A percentile compares a stretch with the other conserved stretches of the same genome.
Conservation (phyloP, 2,113 vertebrate species). For the Scomber scombrus region DNA sequence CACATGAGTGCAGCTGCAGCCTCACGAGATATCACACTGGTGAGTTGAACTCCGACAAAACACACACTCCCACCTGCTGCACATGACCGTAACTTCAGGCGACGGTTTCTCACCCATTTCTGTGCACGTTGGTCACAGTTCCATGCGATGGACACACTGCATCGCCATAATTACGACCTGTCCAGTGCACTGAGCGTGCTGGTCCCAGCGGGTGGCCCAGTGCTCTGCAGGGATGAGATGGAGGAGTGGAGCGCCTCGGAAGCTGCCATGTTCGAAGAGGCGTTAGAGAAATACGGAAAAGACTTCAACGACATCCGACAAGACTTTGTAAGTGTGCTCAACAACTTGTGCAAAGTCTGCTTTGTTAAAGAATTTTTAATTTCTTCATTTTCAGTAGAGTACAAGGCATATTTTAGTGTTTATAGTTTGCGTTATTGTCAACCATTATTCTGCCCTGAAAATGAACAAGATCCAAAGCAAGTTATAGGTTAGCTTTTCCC, state of each 20-base stretch:
- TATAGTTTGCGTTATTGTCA: neutral
- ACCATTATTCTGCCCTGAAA: neutral
- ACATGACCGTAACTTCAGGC: neutral
- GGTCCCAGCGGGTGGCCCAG: conserved; percentile 95
- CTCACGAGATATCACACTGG: conserved; percentile 97
- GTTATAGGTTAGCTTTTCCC: neutral
- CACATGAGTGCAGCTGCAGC: conserved; percentile 98
- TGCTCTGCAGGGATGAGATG: conserved; percentile 98
- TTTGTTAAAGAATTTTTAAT: neutral
- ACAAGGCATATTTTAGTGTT: neutral
- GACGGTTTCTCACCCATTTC: neutral
- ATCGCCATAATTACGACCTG: conserved; percentile 93
- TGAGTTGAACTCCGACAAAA: conserved; percentile 72
- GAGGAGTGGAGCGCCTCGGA: conserved; percentile 99
- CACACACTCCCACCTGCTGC: neutral
- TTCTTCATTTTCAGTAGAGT: neutral
- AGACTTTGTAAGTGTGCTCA: conserved; percentile 94
- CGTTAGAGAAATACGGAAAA: conserved; percentile 97
- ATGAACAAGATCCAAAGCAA: no score
- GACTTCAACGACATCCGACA: conserved; percentile 99
- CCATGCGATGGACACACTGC: conserved; percentile 97
- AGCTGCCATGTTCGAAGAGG: conserved; percentile 97
- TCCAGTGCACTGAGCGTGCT: conserved; percentile 95
- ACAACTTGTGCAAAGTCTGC: neutral
- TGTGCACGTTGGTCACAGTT: conserved; percentile 82